Evolutionary conservation across 1,140 invertebrate species (phyloP).

Genomic region (Babylonia areolata): DNA sequence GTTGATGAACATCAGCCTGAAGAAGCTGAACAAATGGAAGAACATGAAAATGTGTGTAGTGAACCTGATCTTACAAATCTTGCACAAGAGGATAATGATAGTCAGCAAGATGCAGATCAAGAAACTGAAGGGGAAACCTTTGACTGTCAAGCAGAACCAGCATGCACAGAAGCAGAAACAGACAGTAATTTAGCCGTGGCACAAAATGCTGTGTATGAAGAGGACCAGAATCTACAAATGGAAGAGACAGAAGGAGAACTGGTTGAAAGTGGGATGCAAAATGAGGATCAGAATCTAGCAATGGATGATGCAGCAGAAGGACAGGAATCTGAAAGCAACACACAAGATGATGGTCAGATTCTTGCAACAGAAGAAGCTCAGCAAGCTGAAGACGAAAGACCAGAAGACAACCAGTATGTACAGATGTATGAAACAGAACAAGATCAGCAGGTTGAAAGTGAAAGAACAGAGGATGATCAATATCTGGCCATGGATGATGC

Average conservation of each 20-base stretch:
- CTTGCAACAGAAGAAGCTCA: neutral
- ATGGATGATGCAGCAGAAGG: too few species aligned
- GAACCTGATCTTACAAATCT: neutral
- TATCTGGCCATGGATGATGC: constrained; percentile 34
- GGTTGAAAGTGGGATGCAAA: too few species aligned
- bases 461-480: neutral
- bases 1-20: neutral
- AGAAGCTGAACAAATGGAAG: neutral
- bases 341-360: too few species aligned
- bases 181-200: neutral
- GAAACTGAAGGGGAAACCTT: neutral
- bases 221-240: neutral
- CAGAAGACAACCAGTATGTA: neutral
- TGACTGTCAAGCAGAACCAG: neutral
- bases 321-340: too few species aligned
- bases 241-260: neutral
- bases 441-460: constrained; percentile 7
- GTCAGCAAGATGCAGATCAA: neutral
- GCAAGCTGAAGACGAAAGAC: neutral
- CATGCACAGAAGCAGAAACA: neutral
- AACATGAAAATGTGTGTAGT: neutral
- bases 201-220: neutral
- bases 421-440: constrained; percentile 1
- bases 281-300: too few species aligned
- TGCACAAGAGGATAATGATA: neutral